Conservation (phyloP, 1,140 invertebrate species). For the Teleopsis dalmanni region DNA sequence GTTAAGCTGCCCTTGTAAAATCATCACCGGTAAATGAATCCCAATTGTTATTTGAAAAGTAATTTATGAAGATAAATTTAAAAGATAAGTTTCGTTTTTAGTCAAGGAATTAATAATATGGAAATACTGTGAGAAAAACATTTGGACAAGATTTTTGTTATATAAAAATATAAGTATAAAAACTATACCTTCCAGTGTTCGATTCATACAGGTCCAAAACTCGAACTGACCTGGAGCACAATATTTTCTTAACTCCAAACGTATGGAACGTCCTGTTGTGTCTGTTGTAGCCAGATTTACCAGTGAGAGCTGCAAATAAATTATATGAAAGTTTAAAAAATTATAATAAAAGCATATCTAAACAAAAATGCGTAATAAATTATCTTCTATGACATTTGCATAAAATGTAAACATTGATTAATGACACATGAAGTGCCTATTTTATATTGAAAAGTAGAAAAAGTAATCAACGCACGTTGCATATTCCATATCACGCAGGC, state of each 20-base stretch:
- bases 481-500: too few relatives aligned
- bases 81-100: neutral
- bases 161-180: neutral
- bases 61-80: neutral
- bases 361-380: too few relatives aligned
- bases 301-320: slow-evolving; percentile 29
- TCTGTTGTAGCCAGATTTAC: slow-evolving; percentile 25
- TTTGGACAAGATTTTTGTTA: neutral
- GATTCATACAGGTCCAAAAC: slow-evolving; percentile 60
- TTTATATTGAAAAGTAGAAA: too few relatives aligned
- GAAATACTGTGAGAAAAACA: neutral
- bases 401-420: too few relatives aligned
- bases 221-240: slow-evolving; percentile 42
- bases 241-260: slow-evolving; percentile 29
- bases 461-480: too few relatives aligned
- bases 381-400: too few relatives aligned
- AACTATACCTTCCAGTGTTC: slow-evolving; percentile 54
- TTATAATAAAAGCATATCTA: too few relatives aligned
- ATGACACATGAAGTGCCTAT: too few relatives aligned
- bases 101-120: neutral
- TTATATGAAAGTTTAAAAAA: neutral
- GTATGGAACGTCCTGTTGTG: slow-evolving; percentile 12
- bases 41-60: too few relatives aligned
- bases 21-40: too few relatives aligned
- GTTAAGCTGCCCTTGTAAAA: too few relatives aligned